Base-by-base conservation (phyloP, 2,113 vertebrate species). In the Saccopteryx leptura region DNA sequence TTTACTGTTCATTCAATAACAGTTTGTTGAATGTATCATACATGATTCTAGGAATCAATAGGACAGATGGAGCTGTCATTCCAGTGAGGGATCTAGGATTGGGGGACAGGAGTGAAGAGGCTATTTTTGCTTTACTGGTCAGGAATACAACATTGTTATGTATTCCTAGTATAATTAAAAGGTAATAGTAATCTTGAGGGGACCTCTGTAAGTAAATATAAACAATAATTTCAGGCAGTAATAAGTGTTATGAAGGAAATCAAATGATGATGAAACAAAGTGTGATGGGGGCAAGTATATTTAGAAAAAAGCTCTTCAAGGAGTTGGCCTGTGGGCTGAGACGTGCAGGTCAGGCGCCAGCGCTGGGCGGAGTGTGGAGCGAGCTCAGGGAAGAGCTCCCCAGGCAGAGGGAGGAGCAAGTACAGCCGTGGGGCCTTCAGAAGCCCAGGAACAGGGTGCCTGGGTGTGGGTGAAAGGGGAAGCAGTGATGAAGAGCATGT, bases 91-190 rank as follows among this genome's bases (percentile, higher is more conserved):
- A 28, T 39, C 86, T 88, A 52, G 79, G 33, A 15, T n/a, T 12
- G 28, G 33, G 9, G 46, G 33, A 58, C 58, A 54, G 15, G 63
- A 71, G 46, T 13, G 56, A 46, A 61, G n/a, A 18, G 15, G 17
- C 10, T 7, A 54, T 18, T 81, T 89, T 76, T 23, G n/a, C 63
- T 80, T 82, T 54, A 78, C 65, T 24, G n/a, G 17, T 69, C 33
- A 58, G 72, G 13, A 48, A 58, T 46, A 80, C 66, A 78, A 21
- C 1, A 21, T 18, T 93, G 15, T 68, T 19, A n/a, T 10, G 2
- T 85, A 78, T 74, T 86, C 52, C 71, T 63, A 18, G 14, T 28
- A 46, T 66, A 68, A 93, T 94, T 86, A 84, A 78, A 95, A 87
- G 83, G 39, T 39, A 39, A 39, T 28, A 7, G 28, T 46, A 8